Base-by-base conservation (phyloP, 1,140 invertebrate genomes). In the Eueides isabella region DNA sequence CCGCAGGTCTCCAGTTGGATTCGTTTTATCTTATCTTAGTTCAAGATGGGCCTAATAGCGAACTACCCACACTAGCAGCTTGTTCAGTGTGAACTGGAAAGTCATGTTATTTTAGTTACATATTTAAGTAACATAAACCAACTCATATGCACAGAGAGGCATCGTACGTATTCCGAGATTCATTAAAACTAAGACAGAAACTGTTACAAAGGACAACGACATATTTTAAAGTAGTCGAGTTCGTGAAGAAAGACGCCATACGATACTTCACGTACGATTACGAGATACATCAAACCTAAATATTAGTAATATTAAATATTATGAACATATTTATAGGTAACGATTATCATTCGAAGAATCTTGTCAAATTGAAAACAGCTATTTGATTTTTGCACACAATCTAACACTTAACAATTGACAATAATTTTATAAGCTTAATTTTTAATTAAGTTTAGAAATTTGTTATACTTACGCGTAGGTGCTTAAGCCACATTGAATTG, bases 291-390 rank as follows among this genome's bases (percentile, higher is more conserved):
- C 84, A 91, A 82, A 78, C 76, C 33, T 86, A 85, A n/a, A n/a
- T n/a, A n/a, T n/a, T n/a, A n/a, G n/a, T n/a, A n/a, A 80, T 82
- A 81, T 77, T 77, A 73, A 82, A 80, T 89, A 90, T 83, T 90
- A 92, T 92, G 91, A 92, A 92, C 83, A 92, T 92, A 90, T 92
- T 91, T 65, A 88, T 92, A 92, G 89, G 89, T 68, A 91, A 91
- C 78, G 79, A 84, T 78, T 90, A 90, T 72, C 87, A 90, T 79
- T 89, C 88, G 55, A 92, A 92, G 77, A 92, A 92, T 80, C 88
- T 92, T 65, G 91, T 92, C 64, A 92, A 92, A 85, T 80, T 92
- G 79, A 92, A 92, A 90, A 73, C 48, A 55, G 19, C 67, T 55
- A 74, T 82, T 84, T 85, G 78, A 86, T 81, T 84, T 74, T 64